These are phyloP conservation scores for Takifugu rubripes DNA, from an alignment of 2,797 vertebrate species.

Conservation along the genomic window DNA sequence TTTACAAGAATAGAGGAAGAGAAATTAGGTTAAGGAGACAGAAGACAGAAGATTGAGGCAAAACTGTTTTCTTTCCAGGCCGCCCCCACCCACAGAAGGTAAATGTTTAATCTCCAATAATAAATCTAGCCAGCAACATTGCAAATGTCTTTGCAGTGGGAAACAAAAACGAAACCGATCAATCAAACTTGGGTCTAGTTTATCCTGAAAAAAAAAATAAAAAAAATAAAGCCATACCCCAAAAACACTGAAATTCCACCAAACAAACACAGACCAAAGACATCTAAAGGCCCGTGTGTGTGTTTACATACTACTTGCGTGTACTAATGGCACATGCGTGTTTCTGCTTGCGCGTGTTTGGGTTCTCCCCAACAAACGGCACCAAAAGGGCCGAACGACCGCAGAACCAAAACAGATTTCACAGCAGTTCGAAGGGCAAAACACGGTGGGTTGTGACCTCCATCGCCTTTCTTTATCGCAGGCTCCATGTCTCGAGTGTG, in stretches of 20 bases:
- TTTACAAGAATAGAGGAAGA: too few relatives aligned
- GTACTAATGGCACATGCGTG: constrained; percentile 4
- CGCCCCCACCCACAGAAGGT: constrained; percentile 31
- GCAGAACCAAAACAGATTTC: constrained; percentile 15
- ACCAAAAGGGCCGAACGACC: constrained; percentile 34
- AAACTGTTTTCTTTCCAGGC: constrained; percentile 53
- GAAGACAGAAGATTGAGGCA: neutral
- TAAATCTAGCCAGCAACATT: too few relatives aligned
- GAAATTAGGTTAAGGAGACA: neutral
- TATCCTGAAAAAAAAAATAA: too few relatives aligned
- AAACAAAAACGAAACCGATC: too few relatives aligned
- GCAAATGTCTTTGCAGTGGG: too few relatives aligned
- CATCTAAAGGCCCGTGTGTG: neutral
- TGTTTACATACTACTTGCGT: constrained; percentile 7
- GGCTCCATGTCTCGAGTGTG: neutral
- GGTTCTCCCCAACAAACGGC: neutral
- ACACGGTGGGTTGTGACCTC: constrained; percentile 52
- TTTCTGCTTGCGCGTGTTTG: constrained; percentile 4
- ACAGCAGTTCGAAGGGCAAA: constrained; percentile 39
- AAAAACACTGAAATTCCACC: too few relatives aligned
- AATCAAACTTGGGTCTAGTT: too few relatives aligned
- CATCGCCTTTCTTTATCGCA: constrained; percentile 18
- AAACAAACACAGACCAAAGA: too few relatives aligned
- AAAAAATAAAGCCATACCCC: too few relatives aligned
- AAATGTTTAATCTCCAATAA: too few relatives aligned